Conservation (phyloP, 2,888 invertebrate genomes). For the Yponomeuta malinellus region DNA sequence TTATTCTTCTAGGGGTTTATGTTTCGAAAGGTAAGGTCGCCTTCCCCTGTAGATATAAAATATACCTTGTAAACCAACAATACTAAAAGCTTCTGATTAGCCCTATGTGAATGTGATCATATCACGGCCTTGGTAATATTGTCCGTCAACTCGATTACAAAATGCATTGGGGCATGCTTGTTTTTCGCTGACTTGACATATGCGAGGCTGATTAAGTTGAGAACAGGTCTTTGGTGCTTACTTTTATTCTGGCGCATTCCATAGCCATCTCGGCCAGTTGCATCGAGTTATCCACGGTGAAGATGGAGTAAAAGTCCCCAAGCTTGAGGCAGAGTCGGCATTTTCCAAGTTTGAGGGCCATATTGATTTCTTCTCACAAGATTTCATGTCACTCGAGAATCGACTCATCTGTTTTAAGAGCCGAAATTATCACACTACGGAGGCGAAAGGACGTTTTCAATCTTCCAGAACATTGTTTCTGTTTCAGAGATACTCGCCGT, state of each 20-base stretch:
- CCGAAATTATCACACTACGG: slow-evolving; percentile 4
- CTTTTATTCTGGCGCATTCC: slow-evolving; percentile 68
- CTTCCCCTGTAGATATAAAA: no score
- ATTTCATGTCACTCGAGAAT: slow-evolving; percentile 53
- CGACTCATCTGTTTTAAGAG: slow-evolving; percentile 24
- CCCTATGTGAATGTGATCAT: no score
- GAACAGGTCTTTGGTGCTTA: slow-evolving; percentile 26
- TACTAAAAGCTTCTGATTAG: no score
- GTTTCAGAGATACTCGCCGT: neutral
- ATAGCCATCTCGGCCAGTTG: slow-evolving; percentile 72
- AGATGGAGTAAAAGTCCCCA: slow-evolving; percentile 72
- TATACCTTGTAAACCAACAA: no score
- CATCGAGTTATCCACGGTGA: slow-evolving; percentile 64
- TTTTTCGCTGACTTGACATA: neutral
- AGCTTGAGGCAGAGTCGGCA: slow-evolving; percentile 73
- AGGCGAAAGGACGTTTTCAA: neutral
- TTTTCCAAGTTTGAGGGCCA: slow-evolving; percentile 73
- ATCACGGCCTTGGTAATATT: no score
- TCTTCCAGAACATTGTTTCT: neutral
- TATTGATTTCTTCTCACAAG: slow-evolving; percentile 63
- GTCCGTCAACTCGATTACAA: no score
- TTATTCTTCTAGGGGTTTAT: no score
- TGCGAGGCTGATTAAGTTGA: no score
- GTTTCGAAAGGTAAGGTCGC: no score
- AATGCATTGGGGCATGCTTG: neutral